Conservation (phyloP, 2,888 invertebrate genomes). For the Mythimna loreyi region DNA sequence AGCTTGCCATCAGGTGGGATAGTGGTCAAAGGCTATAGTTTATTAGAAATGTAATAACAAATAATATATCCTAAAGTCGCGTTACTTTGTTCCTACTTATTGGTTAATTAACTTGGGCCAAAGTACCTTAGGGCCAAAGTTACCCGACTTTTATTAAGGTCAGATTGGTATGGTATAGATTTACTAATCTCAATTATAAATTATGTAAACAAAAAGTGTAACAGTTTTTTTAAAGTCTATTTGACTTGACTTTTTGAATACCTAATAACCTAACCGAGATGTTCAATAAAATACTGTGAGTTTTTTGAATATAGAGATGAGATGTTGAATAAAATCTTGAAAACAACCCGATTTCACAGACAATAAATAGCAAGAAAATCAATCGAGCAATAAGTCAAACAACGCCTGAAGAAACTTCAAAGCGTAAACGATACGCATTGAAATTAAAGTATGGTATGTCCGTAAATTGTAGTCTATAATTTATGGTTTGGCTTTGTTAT, state of each 20-base stretch:
- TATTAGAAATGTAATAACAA: too few species aligned
- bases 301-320: slow-evolving; percentile 5
- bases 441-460: slow-evolving; percentile 30
- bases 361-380: slow-evolving; percentile 11
- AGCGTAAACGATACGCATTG: slow-evolving; percentile 13
- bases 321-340: slow-evolving; percentile 1
- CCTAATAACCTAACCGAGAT: too few species aligned
- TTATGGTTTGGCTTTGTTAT: slow-evolving; percentile 43
- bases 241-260: slow-evolving; percentile 2
- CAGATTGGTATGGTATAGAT: too few species aligned
- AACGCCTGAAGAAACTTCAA: slow-evolving; percentile 32
- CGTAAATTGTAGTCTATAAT: slow-evolving; percentile 26
- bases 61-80: background rate
- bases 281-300: background rate
- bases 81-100: too few species aligned
- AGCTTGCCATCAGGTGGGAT: too few species aligned
- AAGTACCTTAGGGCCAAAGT: too few species aligned
- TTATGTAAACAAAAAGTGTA: background rate
- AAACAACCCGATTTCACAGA: background rate
- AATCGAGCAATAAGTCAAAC: slow-evolving; percentile 18
- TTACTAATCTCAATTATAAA: too few species aligned
- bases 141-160: too few species aligned
- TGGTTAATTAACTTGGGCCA: too few species aligned
- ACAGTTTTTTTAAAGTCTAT: background rate
- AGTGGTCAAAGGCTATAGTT: too few species aligned